Evolutionary conservation across 1,140 invertebrate species (phyloP).

Genomic region (Condylostylus longicornis): DNA sequence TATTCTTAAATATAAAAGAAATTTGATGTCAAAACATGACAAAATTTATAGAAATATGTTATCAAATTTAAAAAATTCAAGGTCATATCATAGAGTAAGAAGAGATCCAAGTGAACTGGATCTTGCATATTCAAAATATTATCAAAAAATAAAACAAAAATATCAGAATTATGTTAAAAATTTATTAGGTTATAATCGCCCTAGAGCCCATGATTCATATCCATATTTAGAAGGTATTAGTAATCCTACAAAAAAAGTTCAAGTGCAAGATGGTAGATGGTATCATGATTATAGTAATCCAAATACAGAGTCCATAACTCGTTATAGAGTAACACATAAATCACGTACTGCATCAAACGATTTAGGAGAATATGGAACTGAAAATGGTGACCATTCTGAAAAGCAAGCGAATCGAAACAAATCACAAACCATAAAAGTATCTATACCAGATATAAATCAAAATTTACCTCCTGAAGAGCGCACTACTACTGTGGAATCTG

Average conservation of each 20-base stretch:
- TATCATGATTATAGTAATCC: slow-evolving; percentile 18
- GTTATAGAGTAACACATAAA: slow-evolving; percentile 17
- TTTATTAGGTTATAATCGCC: slow-evolving; percentile 14
- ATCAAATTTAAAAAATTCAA: too few species aligned
- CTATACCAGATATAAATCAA: slow-evolving; percentile 17
- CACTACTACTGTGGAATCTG: too few species aligned
- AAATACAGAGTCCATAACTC: slow-evolving; percentile 11
- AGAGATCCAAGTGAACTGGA: slow-evolving; percentile 18
- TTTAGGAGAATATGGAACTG: background rate
- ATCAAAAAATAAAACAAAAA: slow-evolving; percentile 25
- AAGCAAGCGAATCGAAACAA: background rate
- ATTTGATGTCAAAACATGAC: too few species aligned
- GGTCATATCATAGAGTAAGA: too few species aligned
- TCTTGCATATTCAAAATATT: slow-evolving; percentile 26
- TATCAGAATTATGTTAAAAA: slow-evolving; percentile 28
- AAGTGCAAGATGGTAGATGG: slow-evolving; percentile 16
- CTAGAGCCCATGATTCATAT: slow-evolving; percentile 8
- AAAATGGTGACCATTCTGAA: slow-evolving; percentile 2
- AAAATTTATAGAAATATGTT: too few species aligned
- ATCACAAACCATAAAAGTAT: slow-evolving; percentile 7
- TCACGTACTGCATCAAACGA: slow-evolving; percentile 8
- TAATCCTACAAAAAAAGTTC: slow-evolving; percentile 11
- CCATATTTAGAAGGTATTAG: background rate
- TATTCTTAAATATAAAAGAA: too few species aligned
- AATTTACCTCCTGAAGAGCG: slow-evolving; percentile 11